These are phyloP conservation scores for Drosophila grimshawi DNA, from an alignment of 1,140 invertebrate genomes.

Conservation along the genomic window DNA sequence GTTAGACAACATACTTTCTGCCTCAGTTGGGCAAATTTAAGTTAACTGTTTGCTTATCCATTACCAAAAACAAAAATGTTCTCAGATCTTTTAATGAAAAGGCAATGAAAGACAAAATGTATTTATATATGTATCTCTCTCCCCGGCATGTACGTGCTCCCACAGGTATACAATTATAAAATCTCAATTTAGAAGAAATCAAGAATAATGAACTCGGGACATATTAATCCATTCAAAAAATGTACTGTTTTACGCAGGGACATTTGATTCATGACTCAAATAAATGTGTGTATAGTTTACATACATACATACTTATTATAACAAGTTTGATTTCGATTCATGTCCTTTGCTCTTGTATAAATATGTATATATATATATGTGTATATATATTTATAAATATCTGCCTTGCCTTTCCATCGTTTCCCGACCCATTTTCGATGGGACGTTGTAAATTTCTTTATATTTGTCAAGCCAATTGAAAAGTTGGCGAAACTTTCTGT, in stretches of 20 bases:
- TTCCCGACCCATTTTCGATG: slow-evolving; percentile 27
- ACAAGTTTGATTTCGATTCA: background rate
- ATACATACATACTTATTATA: background rate
- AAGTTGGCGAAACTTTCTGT: slow-evolving; percentile 74
- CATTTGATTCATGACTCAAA: background rate
- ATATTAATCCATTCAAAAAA: background rate
- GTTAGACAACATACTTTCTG: slow-evolving; percentile 1
- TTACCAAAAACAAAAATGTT: background rate
- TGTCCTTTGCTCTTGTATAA: background rate
- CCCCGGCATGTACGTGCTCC: too few relatives aligned
- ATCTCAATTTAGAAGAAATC: background rate
- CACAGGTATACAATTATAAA: background rate
- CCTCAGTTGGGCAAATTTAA: background rate
- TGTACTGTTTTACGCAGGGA: too few relatives aligned
- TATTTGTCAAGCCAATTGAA: slow-evolving; percentile 80
- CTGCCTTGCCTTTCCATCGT: slow-evolving; percentile 8
- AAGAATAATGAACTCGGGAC: background rate
- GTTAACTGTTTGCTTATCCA: background rate
- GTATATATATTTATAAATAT: background rate
- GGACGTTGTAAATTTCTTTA: slow-evolving; percentile 71
- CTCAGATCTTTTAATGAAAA: background rate
- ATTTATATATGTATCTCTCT: background rate
- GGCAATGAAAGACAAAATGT: background rate
- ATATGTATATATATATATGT: background rate
- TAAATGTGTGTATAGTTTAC: background rate